phyloP scores from a whole-genome alignment of 2,113 vertebrate genomes.

The Cololabis saira region DNA sequence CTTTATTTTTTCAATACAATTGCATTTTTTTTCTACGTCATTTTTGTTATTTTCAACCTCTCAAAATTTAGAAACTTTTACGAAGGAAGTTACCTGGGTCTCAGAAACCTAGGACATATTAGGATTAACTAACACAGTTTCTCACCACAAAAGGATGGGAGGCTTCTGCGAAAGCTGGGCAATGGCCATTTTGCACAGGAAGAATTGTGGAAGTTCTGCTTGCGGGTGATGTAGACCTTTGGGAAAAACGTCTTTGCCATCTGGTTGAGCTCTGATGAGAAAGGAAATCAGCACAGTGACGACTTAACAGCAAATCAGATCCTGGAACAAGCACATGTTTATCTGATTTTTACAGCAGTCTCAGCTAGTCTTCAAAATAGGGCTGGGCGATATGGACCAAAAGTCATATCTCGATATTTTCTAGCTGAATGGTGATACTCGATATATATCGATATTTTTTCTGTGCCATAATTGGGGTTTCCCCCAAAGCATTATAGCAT shows the following conservation, averaged over 20 bases:
- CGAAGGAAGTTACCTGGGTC: too few species aligned
- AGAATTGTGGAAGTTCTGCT: slow-evolving; percentile 67
- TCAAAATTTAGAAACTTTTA: too few species aligned
- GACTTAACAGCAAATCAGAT: not conserved
- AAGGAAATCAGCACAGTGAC: not conserved
- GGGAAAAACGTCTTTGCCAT: slow-evolving; percentile 68
- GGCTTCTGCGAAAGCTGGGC: slow-evolving; percentile 60
- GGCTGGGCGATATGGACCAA: too few species aligned
- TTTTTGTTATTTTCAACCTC: too few species aligned
- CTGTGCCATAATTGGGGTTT: too few species aligned
- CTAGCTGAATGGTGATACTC: too few species aligned
- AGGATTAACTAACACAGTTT: not conserved
- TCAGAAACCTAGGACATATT: not conserved
- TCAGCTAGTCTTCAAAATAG: too few species aligned
- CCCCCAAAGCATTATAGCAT: too few species aligned
- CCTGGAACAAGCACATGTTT: not conserved
- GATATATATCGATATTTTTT: too few species aligned
- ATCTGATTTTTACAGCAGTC: not conserved
- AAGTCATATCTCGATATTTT: too few species aligned
- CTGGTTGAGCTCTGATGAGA: slow-evolving; percentile 72
- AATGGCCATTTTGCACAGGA: slow-evolving; percentile 75
- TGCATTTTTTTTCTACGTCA: too few species aligned
- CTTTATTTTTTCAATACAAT: too few species aligned
- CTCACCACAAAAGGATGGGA: slow-evolving; percentile 70
- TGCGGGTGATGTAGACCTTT: slow-evolving; percentile 62